phyloP scores from a whole-genome alignment of 2,797 vertebrate genomes.

The Enteromius trimaculatus region DNA sequence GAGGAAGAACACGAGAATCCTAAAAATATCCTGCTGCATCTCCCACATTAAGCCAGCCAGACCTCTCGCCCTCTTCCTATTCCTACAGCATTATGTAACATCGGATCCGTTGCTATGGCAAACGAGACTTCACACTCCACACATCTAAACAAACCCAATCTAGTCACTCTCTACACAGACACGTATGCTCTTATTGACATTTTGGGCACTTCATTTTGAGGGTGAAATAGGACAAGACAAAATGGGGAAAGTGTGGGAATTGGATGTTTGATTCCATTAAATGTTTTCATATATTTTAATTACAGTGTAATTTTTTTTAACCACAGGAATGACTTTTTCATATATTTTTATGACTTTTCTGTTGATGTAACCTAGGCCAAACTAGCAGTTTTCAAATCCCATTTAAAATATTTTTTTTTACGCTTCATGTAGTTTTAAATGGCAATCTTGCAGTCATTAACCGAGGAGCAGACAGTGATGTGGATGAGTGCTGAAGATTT shows the following conservation, averaged over 20 bases:
- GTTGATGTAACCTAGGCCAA: not conserved
- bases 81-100: slow-evolving; percentile 49
- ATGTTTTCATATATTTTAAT: not conserved
- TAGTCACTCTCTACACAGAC: not conserved
- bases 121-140: not conserved
- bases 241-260: not conserved
- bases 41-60: slow-evolving; percentile 22
- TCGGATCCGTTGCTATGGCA: slow-evolving; percentile 47
- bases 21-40: slow-evolving; percentile 39
- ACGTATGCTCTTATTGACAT: not conserved
- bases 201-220: not conserved
- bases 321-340: too few species aligned
- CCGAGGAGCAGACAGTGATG: slow-evolving; percentile 1
- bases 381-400: too few species aligned
- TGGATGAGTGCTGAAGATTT: slow-evolving; percentile 1
- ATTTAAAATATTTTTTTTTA: not conserved
- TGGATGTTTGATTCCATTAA: not conserved
- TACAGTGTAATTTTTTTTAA: not conserved
- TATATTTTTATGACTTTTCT: not conserved
- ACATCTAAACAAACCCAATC: slow-evolving; percentile 18
- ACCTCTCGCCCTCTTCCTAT: slow-evolving; percentile 42
- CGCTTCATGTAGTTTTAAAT: not conserved
- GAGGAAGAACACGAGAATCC: slow-evolving; percentile 18
- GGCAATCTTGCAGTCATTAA: not conserved
- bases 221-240: not conserved